phyloP scores from a whole-genome alignment of 53 echinoderm and acorn worm genomes.

The Pentamera pediparva region DNA sequence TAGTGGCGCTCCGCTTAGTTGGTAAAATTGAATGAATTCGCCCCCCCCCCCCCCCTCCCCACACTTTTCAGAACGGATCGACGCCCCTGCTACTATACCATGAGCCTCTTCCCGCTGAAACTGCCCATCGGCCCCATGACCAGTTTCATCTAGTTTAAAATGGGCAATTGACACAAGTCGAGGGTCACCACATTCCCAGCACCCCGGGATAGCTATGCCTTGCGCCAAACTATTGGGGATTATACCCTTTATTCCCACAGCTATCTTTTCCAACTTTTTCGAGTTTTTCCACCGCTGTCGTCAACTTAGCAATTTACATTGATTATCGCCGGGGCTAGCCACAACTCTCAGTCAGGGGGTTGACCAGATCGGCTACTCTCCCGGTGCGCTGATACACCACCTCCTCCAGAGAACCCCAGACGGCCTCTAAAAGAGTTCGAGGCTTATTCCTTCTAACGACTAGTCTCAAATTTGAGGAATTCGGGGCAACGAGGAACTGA shows the following conservation, averaged over 20 bases:
- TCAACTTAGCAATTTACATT: not conserved
- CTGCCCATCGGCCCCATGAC: constrained; percentile 1
- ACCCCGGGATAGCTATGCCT: not conserved
- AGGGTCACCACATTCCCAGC: not conserved
- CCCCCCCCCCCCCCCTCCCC: too few relatives aligned
- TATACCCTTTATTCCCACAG: too few relatives aligned
- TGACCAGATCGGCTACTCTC: not conserved
- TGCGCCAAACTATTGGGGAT: too few relatives aligned
- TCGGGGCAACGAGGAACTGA: not conserved
- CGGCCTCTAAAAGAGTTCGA: not conserved
- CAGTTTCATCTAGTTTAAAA: not conserved
- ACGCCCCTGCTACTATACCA: too few relatives aligned
- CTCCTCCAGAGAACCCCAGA: not conserved
- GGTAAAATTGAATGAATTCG: too few relatives aligned
- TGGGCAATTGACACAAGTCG: not conserved
- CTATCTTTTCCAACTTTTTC: not conserved
- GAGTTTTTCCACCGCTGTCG: not conserved
- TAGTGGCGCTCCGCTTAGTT: too few relatives aligned
- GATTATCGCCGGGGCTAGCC: not conserved
- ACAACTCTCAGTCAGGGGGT: not conserved
- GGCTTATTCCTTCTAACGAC: not conserved
- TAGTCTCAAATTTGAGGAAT: not conserved
- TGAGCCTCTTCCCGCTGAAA: not conserved
- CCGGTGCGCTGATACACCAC: not conserved
- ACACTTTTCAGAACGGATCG: too few relatives aligned